These are phyloP conservation scores for Bathynomus jamesi DNA, from an alignment of 1,140 invertebrate species.

Conservation along the genomic window DNA sequence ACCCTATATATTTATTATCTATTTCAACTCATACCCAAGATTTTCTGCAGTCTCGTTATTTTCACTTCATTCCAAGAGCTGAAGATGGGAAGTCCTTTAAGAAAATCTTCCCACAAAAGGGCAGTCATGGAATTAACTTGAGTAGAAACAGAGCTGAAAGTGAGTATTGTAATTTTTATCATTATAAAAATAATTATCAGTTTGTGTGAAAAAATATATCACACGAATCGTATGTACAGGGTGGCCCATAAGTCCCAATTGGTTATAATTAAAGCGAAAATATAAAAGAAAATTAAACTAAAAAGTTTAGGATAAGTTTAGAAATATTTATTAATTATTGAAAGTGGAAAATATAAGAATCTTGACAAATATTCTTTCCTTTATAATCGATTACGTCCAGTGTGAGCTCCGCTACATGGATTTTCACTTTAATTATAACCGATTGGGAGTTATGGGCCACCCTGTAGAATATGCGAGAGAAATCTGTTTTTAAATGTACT, in stretches of 20 bases:
- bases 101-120: slow-evolving; percentile 33
- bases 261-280: too few relatives aligned
- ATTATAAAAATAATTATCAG: neutral
- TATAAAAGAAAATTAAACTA: too few relatives aligned
- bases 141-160: slow-evolving; percentile 61
- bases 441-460: too few relatives aligned
- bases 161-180: neutral
- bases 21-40: slow-evolving; percentile 16
- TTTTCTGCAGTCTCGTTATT: slow-evolving; percentile 20
- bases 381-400: neutral
- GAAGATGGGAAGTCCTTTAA: slow-evolving; percentile 24
- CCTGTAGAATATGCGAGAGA: too few relatives aligned
- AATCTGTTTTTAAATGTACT: neutral
- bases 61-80: slow-evolving; percentile 26
- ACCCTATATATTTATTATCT: neutral
- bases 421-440: too few relatives aligned
- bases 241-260: too few relatives aligned
- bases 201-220: too few relatives aligned
- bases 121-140: slow-evolving; percentile 63
- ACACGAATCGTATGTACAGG: neutral
- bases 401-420: too few relatives aligned
- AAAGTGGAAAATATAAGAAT: too few relatives aligned
- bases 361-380: neutral
- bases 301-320: too few relatives aligned
- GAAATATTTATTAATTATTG: too few relatives aligned